Evolutionary conservation across 2,888 invertebrate species (phyloP), one percentile per base, ranked within the genome.

Genomic region (Drosophila subsilvestris): DNA sequence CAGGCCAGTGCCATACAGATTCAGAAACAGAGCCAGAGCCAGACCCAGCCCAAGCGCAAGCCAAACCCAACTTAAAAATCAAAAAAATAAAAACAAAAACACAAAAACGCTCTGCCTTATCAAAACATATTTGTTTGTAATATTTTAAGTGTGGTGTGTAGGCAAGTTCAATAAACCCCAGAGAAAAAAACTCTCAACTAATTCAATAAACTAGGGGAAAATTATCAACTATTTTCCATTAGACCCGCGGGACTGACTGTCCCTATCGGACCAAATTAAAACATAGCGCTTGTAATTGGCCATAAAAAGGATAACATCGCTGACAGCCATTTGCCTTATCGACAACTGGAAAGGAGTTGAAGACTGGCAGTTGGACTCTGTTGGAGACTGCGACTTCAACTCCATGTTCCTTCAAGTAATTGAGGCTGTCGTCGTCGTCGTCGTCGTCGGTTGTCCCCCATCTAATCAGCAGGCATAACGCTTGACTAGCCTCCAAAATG

Each of bases 381-480:
- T 14, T 14, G 37, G 37, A 37, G 37, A 37, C 14, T 32, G 29
- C 9, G 43, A 29, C 55, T 10, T 2, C 17, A 14, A 3, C 47
- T 51, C 27, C 17, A n/a, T 17, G 29, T 17, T 20, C 59, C 43
- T 18, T 14, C 3, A 9, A 72, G 78, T 79, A 85, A 86, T 86
- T 86, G 86, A 72, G 73, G 86, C 85, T 75, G 79, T 79, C 77
- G 71, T 22, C 22, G 22, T 71, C 77, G 71, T 22, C 22, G 22
- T 71, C 68, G 73, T 58, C 63, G 14, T 53, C 54, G 17, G 27
- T 51, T 50, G 49, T 57, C 44, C 50, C 53, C 50, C 57, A 60
- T 78, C 87, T 88, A 86, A 86, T 86, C 86, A 77, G 86, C 71
- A 74, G 83, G 74, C 89, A 89, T 89, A 89, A 89, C 89, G 89